phyloP scores from a whole-genome alignment of 1,140 invertebrate species.

The Drosophila athabasca region DNA sequence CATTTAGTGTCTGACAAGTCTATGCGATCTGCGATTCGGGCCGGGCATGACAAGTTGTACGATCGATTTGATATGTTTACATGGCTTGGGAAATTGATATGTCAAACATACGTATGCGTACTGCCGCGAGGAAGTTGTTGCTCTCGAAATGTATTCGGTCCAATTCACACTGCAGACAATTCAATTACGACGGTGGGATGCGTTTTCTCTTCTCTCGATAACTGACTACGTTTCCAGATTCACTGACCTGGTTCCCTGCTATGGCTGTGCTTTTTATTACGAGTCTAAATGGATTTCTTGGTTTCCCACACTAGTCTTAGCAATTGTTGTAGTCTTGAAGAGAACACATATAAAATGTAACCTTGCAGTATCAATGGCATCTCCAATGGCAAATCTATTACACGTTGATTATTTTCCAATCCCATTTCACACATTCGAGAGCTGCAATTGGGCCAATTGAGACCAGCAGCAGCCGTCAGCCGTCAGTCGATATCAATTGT shows the following conservation, averaged over 20 bases:
- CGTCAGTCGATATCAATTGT: constrained; percentile 39
- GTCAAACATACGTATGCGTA: constrained; percentile 49
- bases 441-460: constrained; percentile 69
- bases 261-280: constrained; percentile 20
- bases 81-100: constrained; percentile 71
- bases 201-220: constrained; percentile 45
- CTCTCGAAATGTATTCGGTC: constrained; percentile 22
- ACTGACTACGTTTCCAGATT: constrained; percentile 27
- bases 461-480: constrained; percentile 21
- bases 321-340: too few species aligned
- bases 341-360: not conserved
- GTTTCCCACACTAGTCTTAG: constrained; percentile 20
- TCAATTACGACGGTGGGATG: constrained; percentile 28
- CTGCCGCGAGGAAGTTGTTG: constrained; percentile 19
- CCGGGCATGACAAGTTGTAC: constrained; percentile 77
- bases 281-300: constrained; percentile 23
- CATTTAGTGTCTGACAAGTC: constrained; percentile 73
- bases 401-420: constrained; percentile 56
- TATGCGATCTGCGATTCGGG: constrained; percentile 50
- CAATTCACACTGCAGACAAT: constrained; percentile 29
- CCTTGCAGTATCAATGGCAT: not conserved
- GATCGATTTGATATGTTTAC: constrained; percentile 76
- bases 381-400: constrained; percentile 71
- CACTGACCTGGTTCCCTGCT: constrained; percentile 33
- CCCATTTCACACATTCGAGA: constrained; percentile 55